Evolutionary conservation across 1,140 invertebrate genomes (phyloP).

Genomic region (Hirudo medicinalis): DNA sequence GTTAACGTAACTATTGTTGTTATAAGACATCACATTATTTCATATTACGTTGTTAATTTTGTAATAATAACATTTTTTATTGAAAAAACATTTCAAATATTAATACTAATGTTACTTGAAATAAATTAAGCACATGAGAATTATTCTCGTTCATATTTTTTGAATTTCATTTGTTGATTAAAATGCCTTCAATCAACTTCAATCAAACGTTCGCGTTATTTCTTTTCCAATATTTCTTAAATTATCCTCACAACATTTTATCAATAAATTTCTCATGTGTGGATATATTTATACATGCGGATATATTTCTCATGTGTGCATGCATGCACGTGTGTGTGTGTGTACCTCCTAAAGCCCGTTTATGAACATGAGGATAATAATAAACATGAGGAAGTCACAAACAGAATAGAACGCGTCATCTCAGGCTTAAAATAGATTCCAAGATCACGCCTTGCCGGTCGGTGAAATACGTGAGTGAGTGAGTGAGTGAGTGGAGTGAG

Average conservation of each 20-base stretch:
- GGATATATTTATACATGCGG: too few species aligned
- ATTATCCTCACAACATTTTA: background rate
- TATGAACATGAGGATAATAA: too few species aligned
- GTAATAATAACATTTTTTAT: background rate
- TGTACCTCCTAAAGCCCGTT: too few species aligned
- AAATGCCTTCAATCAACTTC: background rate
- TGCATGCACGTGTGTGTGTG: too few species aligned
- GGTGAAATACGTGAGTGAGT: background rate
- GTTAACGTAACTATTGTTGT: background rate
- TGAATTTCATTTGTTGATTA: background rate
- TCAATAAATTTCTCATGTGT: too few species aligned
- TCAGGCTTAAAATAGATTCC: background rate
- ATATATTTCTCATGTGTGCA: too few species aligned
- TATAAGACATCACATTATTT: background rate
- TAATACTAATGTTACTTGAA: background rate
- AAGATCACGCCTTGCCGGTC: slow-evolving; percentile 2
- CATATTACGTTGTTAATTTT: background rate
- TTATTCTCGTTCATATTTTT: background rate
- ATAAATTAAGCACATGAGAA: background rate
- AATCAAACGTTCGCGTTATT: background rate
- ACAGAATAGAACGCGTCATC: too few species aligned
- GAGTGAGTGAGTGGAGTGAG: slow-evolving; percentile 18
- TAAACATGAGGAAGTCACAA: too few species aligned
- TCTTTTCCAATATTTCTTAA: background rate
- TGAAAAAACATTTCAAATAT: background rate